phyloP scores from a whole-genome alignment of 2,888 invertebrate species.

The Euphydryas editha region DNA sequence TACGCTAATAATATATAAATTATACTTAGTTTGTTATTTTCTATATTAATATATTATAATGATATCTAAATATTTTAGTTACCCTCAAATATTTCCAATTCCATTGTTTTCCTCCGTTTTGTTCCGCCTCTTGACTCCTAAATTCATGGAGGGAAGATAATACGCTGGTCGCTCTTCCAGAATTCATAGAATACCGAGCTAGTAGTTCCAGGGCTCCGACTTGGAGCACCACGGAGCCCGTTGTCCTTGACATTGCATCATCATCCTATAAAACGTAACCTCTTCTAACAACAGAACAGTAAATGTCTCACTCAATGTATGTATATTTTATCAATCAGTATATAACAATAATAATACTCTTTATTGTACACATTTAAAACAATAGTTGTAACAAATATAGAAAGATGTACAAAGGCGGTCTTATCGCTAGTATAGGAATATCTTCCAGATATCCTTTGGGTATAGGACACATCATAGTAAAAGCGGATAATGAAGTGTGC shows the following conservation, averaged over 20 bases:
- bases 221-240: constrained; percentile 76
- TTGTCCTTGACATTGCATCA: constrained; percentile 60
- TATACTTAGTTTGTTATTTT: not conserved
- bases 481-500: no score
- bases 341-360: no score
- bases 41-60: not conserved
- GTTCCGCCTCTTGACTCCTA: constrained; percentile 78
- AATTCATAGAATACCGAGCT: constrained; percentile 77
- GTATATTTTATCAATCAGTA: no score
- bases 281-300: not conserved
- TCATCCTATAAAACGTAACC: constrained; percentile 52
- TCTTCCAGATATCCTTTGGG: no score
- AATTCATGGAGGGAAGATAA: constrained; percentile 82
- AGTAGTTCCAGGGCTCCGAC: constrained; percentile 74
- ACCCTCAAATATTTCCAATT: constrained; percentile 87
- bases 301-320: not conserved
- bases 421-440: no score
- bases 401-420: no score
- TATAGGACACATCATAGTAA: no score
- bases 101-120: constrained; percentile 84
- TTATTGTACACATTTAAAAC: no score
- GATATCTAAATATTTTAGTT: constrained; percentile 37
- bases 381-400: no score
- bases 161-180: constrained; percentile 75
- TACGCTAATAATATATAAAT: not conserved